Evolutionary conservation across 2,797 vertebrate genomes (phyloP).

Genomic region (Gephyroberyx darwinii): DNA sequence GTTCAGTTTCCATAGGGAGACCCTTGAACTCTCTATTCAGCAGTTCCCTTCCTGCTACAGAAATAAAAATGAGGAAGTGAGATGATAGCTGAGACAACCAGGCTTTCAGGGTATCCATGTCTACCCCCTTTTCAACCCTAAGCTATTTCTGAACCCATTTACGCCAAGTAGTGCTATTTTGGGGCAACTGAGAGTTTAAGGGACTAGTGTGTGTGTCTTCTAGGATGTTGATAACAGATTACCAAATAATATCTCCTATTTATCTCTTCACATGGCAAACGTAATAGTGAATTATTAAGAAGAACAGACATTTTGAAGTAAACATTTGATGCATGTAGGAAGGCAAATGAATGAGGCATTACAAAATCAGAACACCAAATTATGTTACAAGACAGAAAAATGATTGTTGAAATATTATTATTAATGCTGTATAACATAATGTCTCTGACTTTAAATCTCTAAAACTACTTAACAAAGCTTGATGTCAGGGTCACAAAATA

Average conservation of each 20-base stretch:
- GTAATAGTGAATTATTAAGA: no score
- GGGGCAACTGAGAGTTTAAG: slow-evolving; percentile 17
- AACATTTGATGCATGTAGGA: no score
- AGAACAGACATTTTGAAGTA: no score
- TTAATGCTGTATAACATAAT: no score
- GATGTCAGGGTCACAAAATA: no score
- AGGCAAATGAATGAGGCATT: no score
- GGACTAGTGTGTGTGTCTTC: background rate
- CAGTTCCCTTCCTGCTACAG: background rate
- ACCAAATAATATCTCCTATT: no score
- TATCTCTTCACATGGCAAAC: no score
- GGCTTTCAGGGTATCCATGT: slow-evolving; percentile 52
- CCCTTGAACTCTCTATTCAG: background rate
- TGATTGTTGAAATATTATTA: background rate
- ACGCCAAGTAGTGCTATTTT: slow-evolving; percentile 64
- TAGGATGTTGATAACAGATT: no score
- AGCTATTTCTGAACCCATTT: slow-evolving; percentile 66
- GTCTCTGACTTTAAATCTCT: no score
- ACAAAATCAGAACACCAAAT: no score
- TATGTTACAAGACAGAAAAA: background rate
- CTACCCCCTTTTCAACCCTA: slow-evolving; percentile 51
- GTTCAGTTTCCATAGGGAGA: background rate
- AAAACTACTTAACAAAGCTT: no score
- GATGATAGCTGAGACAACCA: slow-evolving; percentile 60
- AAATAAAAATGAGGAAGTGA: slow-evolving; percentile 61